Base-by-base conservation (phyloP, 1,140 invertebrate genomes). In the Macrostomum lignano region DNA sequence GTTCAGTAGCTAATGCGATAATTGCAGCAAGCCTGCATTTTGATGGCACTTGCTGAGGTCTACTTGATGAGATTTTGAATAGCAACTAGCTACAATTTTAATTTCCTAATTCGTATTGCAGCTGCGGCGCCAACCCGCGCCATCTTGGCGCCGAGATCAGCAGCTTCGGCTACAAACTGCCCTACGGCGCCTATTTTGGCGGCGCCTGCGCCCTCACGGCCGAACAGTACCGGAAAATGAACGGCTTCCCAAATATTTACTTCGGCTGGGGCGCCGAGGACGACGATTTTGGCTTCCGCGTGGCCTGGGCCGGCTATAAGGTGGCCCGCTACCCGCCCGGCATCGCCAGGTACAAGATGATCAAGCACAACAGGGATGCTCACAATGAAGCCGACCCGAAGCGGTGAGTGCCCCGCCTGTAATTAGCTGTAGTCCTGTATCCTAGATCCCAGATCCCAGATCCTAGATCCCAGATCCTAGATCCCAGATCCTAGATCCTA, bases 101-200 rank as follows among this genome's bases (percentile, higher is more conserved):
- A n/a, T n/a, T n/a, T n/a, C n/a, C n/a, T n/a, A n/a, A n/a, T n/a
- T n/a, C n/a, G n/a, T n/a, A n/a, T n/a, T n/a, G n/a, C n/a, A n/a
- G n/a, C n/a, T 91, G 81, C 48, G 69, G 73, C 1, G 63, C 67
- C 39, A 73, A 77, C 46, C 81, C 81, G 1, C 56, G 77, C 28
- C 79, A 88, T 52, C 77, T 88, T 72, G 81, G 74, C 21, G 76
- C 77, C 1, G 74, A 75, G 5, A 69, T 84, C 21, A 73, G 84
- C 58, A 73, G 71, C 44, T 70, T 81, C 43, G 65, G 69, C 40
- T 77, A 74, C 55, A 69, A 66, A 11, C 11, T 17, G 15, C 21
- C 32, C 9, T 40, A 38, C 19, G 17, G 33, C 14, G 25, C 20
- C 25, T 38, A 29, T 19, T 20, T 38, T n/a, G 37, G 37, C 17